These are phyloP conservation scores for Zaprionus inermis DNA, from an alignment of 1,140 invertebrate genomes.

Conservation along the genomic window DNA sequence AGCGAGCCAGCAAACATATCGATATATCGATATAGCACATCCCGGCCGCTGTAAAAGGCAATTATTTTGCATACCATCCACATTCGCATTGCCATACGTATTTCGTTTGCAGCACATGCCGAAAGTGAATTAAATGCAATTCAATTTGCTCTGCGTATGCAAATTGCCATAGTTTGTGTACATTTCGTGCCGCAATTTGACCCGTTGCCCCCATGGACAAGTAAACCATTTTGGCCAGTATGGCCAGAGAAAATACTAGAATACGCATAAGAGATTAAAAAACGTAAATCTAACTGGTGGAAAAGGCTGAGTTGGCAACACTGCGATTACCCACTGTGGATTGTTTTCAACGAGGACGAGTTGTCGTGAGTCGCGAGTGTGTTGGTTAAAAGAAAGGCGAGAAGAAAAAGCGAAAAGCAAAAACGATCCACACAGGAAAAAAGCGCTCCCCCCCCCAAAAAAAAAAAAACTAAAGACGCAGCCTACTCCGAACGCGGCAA, in stretches of 20 bases:
- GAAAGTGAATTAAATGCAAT: background rate
- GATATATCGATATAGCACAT: conserved; percentile 2
- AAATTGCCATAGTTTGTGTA: background rate
- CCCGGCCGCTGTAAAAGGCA: background rate
- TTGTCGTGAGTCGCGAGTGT: conserved; percentile 33
- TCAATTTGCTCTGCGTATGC: background rate
- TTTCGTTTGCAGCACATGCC: background rate
- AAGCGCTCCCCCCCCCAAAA: background rate
- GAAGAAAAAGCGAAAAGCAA: conserved; percentile 42
- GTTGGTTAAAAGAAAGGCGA: conserved; percentile 40
- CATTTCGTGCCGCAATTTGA: conserved; percentile 1
- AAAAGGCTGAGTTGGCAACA: conserved; percentile 50
- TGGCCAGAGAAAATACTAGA: conserved; percentile 40
- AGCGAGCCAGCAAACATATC: conserved; percentile 2
- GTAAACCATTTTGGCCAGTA: background rate
- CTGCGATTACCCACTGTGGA: conserved; percentile 43
- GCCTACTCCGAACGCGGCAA: conserved; percentile 24
- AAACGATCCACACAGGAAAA: conserved; percentile 19
- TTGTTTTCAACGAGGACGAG: conserved; percentile 57
- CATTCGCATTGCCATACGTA: background rate
- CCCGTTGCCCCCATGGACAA: conserved; percentile 23
- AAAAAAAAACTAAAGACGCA: background rate
- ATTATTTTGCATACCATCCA: background rate
- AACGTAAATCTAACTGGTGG: conserved; percentile 32
- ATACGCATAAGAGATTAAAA: conserved; percentile 28